Evolutionary conservation across 2,113 vertebrate species (phyloP), one percentile per base, ranked within the genome.

Genomic region (Peromyscus californicus): DNA sequence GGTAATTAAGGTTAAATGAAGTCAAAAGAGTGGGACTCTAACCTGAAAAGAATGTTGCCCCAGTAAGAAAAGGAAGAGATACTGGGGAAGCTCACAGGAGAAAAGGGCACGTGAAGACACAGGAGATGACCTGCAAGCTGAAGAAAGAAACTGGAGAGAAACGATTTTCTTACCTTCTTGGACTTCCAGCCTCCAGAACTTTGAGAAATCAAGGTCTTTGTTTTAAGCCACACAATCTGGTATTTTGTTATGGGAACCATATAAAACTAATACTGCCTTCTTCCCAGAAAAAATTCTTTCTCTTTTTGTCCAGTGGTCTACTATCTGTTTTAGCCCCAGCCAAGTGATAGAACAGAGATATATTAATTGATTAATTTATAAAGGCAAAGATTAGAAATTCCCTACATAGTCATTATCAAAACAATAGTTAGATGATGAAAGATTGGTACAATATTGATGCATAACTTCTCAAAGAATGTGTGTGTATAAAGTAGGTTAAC

Each of bases 371-470:
- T 84, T 79, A 15, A 59, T 63, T 95, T 90, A 79, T 85, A 10
- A 94, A 95, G 59, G 65, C 61, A 76, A 90, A 72, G 67, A 31
- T 61, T 89, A 65, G 89, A 85, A 93, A 88, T 57, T 16, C 11
- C 16, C 24, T 63, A 94, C 59, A 16, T 86, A 29, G 61, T 92
- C 59, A 48, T 31, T 57, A 93, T 48, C 63, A 88, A 95, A 75
- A 79, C 22, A 92, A 89, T 48, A 94, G 21, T 87, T 92, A 74
- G 61, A 33, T 80, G 48, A 29, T 82, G 13, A 42, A 90, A 92
- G 74, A 83, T 78, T 82, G 57, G 26, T 57, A 61, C 10, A 82
- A 6, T 5, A 29, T 83, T 70, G 78, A 42, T 57, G 84, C 5
- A 57, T 19, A 78, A 69, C 10, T 89, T 59, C 84, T 89, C 7